A percentile compares a stretch with the other conserved stretches of the same genome.
Evolutionary conservation across 1,140 invertebrate species (phyloP).

Genomic region (Drosophila cardini): DNA sequence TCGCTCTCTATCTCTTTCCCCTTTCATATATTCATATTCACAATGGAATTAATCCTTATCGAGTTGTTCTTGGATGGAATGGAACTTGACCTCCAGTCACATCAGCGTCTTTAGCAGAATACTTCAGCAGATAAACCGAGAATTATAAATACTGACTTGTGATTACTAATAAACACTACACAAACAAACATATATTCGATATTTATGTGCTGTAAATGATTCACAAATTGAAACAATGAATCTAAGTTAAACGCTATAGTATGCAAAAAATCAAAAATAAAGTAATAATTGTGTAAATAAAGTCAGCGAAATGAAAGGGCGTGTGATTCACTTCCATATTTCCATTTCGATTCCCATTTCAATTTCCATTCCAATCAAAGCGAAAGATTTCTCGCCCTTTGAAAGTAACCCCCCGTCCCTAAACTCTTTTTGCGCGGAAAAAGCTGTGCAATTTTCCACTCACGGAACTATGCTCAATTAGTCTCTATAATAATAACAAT

Average conservation of each 20-base stretch:
- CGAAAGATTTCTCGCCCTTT: constrained; percentile 2
- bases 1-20: background rate
- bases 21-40: background rate
- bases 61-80: constrained; percentile 2
- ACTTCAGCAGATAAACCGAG: constrained; percentile 14
- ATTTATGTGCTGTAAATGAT: constrained; percentile 25
- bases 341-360: constrained; percentile 4
- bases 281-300: constrained; percentile 32
- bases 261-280: constrained; percentile 29
- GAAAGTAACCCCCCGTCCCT: background rate
- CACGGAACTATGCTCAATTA: constrained; percentile 52
- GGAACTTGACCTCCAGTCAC: constrained; percentile 22
- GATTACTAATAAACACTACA: background rate
- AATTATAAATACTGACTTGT: constrained; percentile 1
- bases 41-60: constrained; percentile 14
- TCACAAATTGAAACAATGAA: constrained; percentile 25
- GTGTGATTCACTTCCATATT: constrained; percentile 47
- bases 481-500: constrained; percentile 11
- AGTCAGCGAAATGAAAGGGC: constrained; percentile 17
- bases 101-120: constrained; percentile 22
- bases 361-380: constrained; percentile 13
- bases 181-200: background rate
- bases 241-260: constrained; percentile 29
- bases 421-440: background rate
- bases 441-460: constrained; percentile 26